These are phyloP conservation scores for Sinocyclocheilus rhinocerous DNA, from an alignment of 2,113 vertebrate species.

Conservation along the genomic window DNA sequence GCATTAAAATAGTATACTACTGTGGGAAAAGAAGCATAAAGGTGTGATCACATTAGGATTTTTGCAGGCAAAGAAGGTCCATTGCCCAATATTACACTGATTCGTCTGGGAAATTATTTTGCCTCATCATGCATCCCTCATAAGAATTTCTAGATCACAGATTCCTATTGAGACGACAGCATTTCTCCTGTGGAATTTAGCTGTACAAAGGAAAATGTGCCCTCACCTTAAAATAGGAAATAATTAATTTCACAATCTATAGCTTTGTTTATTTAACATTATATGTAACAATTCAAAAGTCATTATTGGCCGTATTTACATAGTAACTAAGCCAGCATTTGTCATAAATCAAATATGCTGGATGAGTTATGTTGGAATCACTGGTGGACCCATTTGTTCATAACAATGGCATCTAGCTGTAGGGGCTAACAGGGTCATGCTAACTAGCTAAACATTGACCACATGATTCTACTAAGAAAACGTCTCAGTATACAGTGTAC, in stretches of 20 bases:
- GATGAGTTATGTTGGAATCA: neutral
- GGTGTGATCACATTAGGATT: no score
- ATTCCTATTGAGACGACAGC: neutral
- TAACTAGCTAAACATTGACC: neutral
- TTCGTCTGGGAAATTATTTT: neutral
- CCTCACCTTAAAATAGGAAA: neutral
- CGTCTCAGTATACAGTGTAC: neutral
- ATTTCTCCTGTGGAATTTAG: neutral
- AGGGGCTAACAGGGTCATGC: neutral
- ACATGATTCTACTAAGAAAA: neutral
- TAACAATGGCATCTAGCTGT: neutral
- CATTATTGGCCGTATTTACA: neutral
- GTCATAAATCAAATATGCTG: neutral
- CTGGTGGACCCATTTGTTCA: neutral
- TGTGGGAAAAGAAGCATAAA: no score
- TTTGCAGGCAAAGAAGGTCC: no score
- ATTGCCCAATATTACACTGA: no score
- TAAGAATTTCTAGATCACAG: neutral
- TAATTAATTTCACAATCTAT: neutral
- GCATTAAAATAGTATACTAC: no score
- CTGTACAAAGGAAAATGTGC: neutral
- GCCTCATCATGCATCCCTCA: neutral
- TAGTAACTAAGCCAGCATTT: neutral
- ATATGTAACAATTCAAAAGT: neutral
- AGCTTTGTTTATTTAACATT: neutral